A percentile compares a stretch with the other conserved stretches of the same genome.
phyloP scores from a whole-genome alignment of 2,797 vertebrate species.

The Paramormyrops hopkinsi region DNA sequence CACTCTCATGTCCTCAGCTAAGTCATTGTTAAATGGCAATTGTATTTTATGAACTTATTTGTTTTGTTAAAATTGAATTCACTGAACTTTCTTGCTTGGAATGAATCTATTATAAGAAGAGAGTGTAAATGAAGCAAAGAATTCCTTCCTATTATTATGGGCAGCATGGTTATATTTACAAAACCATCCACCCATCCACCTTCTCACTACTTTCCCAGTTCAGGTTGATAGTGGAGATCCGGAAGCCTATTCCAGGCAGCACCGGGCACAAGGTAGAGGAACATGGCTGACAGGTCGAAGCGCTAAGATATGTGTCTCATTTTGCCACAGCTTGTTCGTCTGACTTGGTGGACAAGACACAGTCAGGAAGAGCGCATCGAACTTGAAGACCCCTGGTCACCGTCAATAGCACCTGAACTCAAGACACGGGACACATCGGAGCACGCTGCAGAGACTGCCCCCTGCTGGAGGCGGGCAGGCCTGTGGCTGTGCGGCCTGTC shows the following conservation, averaged over 20 bases:
- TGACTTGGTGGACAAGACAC: slow-evolving; percentile 76
- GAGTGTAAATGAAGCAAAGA: too few species aligned
- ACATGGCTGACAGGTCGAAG: background rate
- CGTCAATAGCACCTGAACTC: background rate
- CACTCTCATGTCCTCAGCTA: background rate
- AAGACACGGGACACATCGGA: background rate
- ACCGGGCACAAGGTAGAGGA: background rate
- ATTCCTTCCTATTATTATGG: too few species aligned
- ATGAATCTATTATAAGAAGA: background rate
- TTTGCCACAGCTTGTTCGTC: slow-evolving; percentile 54
- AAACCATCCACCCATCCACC: background rate
- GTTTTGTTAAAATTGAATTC: background rate
- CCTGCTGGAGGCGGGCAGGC: slow-evolving; percentile 57
- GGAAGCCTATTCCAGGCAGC: background rate
- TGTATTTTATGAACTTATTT: background rate
- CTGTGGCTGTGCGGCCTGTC: slow-evolving; percentile 77
- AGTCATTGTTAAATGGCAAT: background rate
- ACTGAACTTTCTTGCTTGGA: background rate
- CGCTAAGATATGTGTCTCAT: background rate
- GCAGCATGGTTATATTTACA: background rate
- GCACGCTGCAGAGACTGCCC: background rate
- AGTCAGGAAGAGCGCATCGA: slow-evolving; percentile 30
- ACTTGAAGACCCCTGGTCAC: slow-evolving; percentile 35
- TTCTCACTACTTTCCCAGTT: background rate
- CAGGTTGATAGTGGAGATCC: background rate